phyloP scores from a whole-genome alignment of 2,113 vertebrate species.

The Raja brachyura region DNA sequence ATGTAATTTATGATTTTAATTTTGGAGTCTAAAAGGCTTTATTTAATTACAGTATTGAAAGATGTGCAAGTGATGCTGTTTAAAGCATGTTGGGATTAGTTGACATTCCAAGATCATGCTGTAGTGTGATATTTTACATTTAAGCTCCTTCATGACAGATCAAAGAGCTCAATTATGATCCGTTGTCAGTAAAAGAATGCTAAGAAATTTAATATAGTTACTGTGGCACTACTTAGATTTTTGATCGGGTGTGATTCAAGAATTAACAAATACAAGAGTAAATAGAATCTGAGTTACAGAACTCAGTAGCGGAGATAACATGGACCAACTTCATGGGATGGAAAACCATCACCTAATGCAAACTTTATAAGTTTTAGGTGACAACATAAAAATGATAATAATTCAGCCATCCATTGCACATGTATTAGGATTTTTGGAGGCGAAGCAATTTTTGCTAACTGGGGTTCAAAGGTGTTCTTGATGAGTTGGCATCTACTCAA shows the following conservation, averaged over 20 bases:
- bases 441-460: neutral
- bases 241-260: neutral
- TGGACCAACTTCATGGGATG: neutral
- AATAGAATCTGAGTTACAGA: neutral
- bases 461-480: neutral
- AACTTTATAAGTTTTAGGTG: neutral
- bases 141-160: neutral
- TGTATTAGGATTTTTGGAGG: neutral
- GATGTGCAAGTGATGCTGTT: slow-evolving; percentile 7
- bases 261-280: neutral
- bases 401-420: neutral
- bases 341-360: neutral
- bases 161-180: neutral
- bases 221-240: neutral
- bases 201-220: neutral
- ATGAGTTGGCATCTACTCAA: neutral
- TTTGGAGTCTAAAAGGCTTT: slow-evolving; percentile 20
- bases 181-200: neutral
- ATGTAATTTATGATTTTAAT: slow-evolving; percentile 9
- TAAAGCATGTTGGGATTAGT: slow-evolving; percentile 26
- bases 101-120: neutral
- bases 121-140: neutral
- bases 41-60: slow-evolving; percentile 32
- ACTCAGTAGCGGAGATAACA: neutral
- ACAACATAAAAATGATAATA: neutral